Evolutionary conservation across 2,797 vertebrate genomes (phyloP).

Genomic region (Lepidocolaptes lacrymiger): DNA sequence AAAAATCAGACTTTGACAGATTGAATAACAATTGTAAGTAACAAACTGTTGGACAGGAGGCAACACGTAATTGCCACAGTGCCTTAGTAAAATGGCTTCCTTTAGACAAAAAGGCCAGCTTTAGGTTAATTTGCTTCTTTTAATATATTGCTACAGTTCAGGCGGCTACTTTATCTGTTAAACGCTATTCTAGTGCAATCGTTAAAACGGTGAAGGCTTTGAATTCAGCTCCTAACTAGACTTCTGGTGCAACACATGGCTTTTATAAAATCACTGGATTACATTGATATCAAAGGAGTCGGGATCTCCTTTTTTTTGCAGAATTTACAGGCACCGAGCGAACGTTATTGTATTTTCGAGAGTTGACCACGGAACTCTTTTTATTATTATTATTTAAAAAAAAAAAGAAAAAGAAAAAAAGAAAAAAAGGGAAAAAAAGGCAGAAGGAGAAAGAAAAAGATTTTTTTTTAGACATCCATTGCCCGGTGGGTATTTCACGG

Average conservation of each 20-base stretch:
- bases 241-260: slow-evolving; percentile 80
- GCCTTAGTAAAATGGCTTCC: slow-evolving; percentile 77
- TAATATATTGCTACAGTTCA: slow-evolving; percentile 78
- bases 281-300: slow-evolving; percentile 79
- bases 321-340: slow-evolving; percentile 78
- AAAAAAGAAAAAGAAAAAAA: too few species aligned
- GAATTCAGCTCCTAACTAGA: slow-evolving; percentile 76
- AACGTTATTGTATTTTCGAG: slow-evolving; percentile 74
- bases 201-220: slow-evolving; percentile 78
- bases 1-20: slow-evolving; percentile 75
- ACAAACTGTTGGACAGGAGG: slow-evolving; percentile 75
- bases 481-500: slow-evolving; percentile 91
- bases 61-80: slow-evolving; percentile 72
- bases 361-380: slow-evolving; percentile 65
- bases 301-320: slow-evolving; percentile 65
- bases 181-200: slow-evolving; percentile 71
- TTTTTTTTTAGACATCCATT: slow-evolving; percentile 79
- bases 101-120: slow-evolving; percentile 80
- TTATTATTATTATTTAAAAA: not conserved
- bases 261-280: slow-evolving; percentile 82
- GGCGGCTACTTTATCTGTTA: slow-evolving; percentile 77
- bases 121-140: slow-evolving; percentile 82
- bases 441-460: not conserved
- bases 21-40: slow-evolving; percentile 75
- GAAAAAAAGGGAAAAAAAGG: not conserved